phyloP scores from a whole-genome alignment of 2,113 vertebrate genomes.

The Pseudorasbora parva region DNA sequence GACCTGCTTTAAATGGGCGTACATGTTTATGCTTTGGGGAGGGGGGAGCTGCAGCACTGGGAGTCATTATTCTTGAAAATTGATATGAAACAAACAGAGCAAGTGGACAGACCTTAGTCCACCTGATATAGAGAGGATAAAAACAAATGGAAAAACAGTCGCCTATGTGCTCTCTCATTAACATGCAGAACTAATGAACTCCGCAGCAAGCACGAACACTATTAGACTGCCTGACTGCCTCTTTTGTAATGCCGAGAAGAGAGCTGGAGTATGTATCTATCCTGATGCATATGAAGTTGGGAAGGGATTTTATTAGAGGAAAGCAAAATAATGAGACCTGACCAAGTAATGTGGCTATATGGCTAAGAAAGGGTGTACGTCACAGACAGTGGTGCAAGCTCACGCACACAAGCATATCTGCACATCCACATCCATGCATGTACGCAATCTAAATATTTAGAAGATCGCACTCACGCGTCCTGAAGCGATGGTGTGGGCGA shows the following conservation, averaged over 20 bases:
- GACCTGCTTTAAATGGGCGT: conserved; percentile 32
- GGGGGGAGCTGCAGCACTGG: background rate
- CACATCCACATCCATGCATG: background rate
- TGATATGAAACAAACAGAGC: conserved; percentile 16
- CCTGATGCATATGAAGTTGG: conserved; percentile 32
- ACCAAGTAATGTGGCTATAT: background rate
- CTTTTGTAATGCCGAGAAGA: conserved; percentile 62
- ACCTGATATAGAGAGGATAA: conserved; percentile 70
- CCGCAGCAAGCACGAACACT: conserved; percentile 52
- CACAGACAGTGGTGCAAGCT: background rate
- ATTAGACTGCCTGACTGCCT: conserved; percentile 69
- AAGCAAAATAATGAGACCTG: conserved; percentile 6
- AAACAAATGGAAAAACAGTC: conserved; percentile 65
- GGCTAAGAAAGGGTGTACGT: background rate
- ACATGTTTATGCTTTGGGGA: background rate
- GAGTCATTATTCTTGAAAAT: conserved; percentile 15
- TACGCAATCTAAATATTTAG: background rate
- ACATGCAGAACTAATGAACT: conserved; percentile 72
- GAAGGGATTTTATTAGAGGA: conserved; percentile 18
- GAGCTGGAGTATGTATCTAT: conserved; percentile 46
- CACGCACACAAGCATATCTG: background rate
- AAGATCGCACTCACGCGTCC: conserved; percentile 71
- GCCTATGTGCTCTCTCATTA: conserved; percentile 59
- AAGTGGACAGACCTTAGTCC: conserved; percentile 67
- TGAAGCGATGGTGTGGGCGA: conserved; percentile 76